Base-by-base conservation (phyloP, 1,140 invertebrate genomes). In the Batillaria attramentaria region DNA sequence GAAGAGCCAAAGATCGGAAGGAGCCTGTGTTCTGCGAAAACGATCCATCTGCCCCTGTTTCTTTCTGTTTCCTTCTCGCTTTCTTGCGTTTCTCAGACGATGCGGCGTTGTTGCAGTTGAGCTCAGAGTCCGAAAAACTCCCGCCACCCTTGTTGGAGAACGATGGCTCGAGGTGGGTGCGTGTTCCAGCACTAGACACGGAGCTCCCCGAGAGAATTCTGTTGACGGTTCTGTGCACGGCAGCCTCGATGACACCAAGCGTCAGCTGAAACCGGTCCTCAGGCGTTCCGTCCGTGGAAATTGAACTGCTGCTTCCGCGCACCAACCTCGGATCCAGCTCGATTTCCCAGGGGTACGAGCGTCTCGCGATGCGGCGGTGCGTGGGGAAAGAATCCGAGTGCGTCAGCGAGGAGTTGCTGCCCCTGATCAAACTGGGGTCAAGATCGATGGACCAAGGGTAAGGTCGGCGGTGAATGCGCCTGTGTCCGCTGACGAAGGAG, bases 371-470 rank as follows among this genome's bases (percentile, higher is more conserved):
- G 2, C 76, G 66, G 2, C 66, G 76, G 31, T 78, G 76, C 0
- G 20, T 35, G 6, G 66, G 1, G 28, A 42, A 69, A 20, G 37
- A 41, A 31, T 69, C 6, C 20, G 10, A 33, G 31, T 35, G 68
- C 16, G 16, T n/a, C 13, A 72, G 69, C 18, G 69, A 72, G 16
- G 37, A 43, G 28, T 68, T 75, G n/a, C 65, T 72, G 60, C 79
- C 77, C n/a, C 68, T 37, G 4, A 69, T n/a, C 3, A 81, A 37
- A 18, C 68, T 79, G 20, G 75, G 78, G 57, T 80, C 80, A 24
- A 81, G 33, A 57, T 80, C 50, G 41, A 84, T 79, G 39, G 60
- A 37, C 70, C 80, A 73, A 31, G 35, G 42, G 28, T 83, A 81
- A 0, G 80, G 77, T 1, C 60, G 60, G 31, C 78, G 60, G 28